phyloP scores from a whole-genome alignment of 2,113 vertebrate species.

The Chiloscyllium plagiosum region DNA sequence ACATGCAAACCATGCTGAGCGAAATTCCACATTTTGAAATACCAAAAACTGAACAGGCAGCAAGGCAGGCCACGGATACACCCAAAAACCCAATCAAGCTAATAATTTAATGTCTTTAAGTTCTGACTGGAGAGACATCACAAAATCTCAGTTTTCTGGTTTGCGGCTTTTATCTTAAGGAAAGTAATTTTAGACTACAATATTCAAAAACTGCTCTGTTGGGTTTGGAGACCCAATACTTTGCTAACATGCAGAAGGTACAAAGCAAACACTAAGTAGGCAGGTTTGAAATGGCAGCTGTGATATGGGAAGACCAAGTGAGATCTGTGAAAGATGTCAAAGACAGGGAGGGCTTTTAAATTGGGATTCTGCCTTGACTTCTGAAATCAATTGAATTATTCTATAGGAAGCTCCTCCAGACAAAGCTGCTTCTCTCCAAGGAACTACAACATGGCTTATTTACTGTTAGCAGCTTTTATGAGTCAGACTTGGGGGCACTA shows the following conservation, averaged over 20 bases:
- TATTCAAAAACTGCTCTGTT: not conserved
- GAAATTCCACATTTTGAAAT: not conserved
- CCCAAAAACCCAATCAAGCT: not conserved
- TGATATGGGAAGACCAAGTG: not conserved
- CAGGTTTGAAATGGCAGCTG: not conserved
- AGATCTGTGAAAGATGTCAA: not conserved
- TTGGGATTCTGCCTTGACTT: not conserved
- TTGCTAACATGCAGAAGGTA: not conserved
- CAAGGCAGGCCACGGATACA: not conserved
- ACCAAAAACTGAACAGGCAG: not conserved
- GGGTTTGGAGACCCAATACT: not conserved
- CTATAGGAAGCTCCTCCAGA: not conserved
- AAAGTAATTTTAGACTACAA: not conserved
- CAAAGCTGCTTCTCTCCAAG: not conserved
- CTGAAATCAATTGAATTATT: not conserved
- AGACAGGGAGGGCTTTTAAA: not conserved
- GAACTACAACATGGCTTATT: not conserved
- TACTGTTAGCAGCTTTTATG: not conserved
- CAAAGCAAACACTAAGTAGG: not conserved
- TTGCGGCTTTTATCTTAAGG: not conserved
- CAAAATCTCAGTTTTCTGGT: not conserved
- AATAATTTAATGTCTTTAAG: not conserved
- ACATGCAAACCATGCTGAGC: too few species aligned
- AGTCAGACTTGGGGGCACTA: not conserved
- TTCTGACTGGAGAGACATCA: not conserved